These are phyloP conservation scores for Corydoras maculifer DNA, from an alignment of 2,113 vertebrate genomes.

Conservation along the genomic window DNA sequence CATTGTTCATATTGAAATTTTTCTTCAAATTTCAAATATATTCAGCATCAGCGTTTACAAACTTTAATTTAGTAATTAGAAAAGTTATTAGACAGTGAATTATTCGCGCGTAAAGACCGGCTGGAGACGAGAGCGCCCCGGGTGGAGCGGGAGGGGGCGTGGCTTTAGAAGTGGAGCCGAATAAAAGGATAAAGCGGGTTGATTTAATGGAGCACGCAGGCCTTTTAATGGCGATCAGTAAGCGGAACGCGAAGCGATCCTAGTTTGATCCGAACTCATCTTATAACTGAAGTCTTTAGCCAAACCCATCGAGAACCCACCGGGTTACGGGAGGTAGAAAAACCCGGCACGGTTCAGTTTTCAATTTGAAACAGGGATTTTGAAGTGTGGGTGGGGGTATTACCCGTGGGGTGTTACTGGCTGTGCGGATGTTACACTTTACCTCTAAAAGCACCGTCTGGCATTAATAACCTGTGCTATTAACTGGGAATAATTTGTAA, in stretches of 20 bases:
- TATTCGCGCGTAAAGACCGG: conserved; percentile 46
- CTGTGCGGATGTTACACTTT: conserved; percentile 13
- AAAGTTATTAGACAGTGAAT: conserved; percentile 64
- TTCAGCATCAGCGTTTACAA: background rate
- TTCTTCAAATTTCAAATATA: too few relatives aligned
- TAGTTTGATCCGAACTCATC: conserved; percentile 69
- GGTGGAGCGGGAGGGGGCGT: conserved; percentile 74
- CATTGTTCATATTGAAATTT: too few relatives aligned
- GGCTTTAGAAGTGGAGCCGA: conserved; percentile 89
- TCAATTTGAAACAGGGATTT: conserved; percentile 31
- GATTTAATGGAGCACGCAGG: conserved; percentile 88
- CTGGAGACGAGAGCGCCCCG: conserved; percentile 57
- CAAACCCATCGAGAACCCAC: conserved; percentile 31
- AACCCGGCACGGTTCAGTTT: conserved; percentile 35
- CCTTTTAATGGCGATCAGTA: conserved; percentile 68
- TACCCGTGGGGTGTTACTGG: conserved; percentile 5
- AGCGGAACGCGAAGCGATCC: conserved; percentile 74
- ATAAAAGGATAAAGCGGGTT: conserved; percentile 96
- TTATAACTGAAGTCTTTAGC: conserved; percentile 45
- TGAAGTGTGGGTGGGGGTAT: conserved; percentile 5
- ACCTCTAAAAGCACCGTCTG: conserved; percentile 9
- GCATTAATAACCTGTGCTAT: conserved; percentile 9
- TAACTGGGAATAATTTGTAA: conserved; percentile 3
- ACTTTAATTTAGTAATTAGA: conserved; percentile 21
- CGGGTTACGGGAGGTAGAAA: conserved; percentile 27